Base-by-base conservation (phyloP, 1,140 invertebrate species). In the Riptortus pedestris region DNA sequence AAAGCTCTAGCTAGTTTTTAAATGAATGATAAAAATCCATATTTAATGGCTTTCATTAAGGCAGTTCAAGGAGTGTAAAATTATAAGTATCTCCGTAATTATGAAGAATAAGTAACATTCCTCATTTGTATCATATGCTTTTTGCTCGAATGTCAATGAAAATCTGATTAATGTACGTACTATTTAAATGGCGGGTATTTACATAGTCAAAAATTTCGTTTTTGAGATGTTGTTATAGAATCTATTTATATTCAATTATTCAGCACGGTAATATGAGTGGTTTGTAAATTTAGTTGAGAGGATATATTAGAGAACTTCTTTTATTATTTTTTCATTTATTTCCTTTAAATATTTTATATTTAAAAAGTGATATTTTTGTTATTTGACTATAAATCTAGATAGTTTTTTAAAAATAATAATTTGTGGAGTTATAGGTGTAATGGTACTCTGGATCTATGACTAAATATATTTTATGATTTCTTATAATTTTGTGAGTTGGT, bases 321-420 rank as follows among this genome's bases (percentile, higher is more conserved):
- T 72, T 80, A 71, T 75, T 81, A 74, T 67, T 80, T 67, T 74
- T 80, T 71, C 80, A 83, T 79, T 80, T 73, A 75, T 71, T 81
- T 67, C 78, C 81, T 70, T 76, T 83, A 76, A 79, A 79, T 79
- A 69, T 81, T 67, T 71, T 82, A 68, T 70, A 81, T 79, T 71
- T 81, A 73, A 77, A 78, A 71, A 70, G 74, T 70, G 75, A 77
- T 69, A 75, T 72, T 72, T 74, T 75, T 72, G 71, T 74, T 68
- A 3, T 20, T 45, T 65, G 55, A 55, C 63, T 29, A n/a, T 71
- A 67, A 62, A 70, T 67, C 73, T 69, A 75, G 72, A 72, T 74
- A n/a, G n/a, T n/a, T 76, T 74, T 72, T 70, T 74, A 72, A 74
- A 75, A 71, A 71, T 68, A 62, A 65, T 69, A 70, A 71, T 72